Percentiles rank a stretch among this genome's conserved stretches.
These are phyloP conservation scores for Lycocorax pyrrhopterus DNA, from an alignment of 2,113 vertebrate species.

Conservation along the genomic window DNA sequence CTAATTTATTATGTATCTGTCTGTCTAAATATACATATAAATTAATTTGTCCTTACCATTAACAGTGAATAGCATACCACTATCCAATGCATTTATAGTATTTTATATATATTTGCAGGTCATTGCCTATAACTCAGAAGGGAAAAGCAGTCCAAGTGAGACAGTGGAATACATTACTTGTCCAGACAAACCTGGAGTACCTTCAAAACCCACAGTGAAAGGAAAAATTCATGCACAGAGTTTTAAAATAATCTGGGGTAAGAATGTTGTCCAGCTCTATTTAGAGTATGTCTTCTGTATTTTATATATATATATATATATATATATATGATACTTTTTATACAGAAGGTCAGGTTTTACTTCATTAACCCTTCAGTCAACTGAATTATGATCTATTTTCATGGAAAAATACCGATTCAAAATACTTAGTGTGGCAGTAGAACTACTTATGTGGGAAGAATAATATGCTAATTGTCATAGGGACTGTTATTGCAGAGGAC, in stretches of 20 bases:
- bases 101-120: constrained; percentile 73
- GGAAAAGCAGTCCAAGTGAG: constrained; percentile 92
- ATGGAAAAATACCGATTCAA: background rate
- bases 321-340: background rate
- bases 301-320: background rate
- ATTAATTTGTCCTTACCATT: background rate
- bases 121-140: constrained; percentile 93
- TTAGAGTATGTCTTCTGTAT: background rate
- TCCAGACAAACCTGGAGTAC: constrained; percentile 86
- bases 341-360: background rate
- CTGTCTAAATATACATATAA: background rate
- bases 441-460: background rate
- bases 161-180: constrained; percentile 86
- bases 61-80: background rate
- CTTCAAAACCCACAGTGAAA: constrained; percentile 84
- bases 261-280: constrained; percentile 31
- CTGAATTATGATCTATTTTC: background rate
- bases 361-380: background rate
- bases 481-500: background rate
- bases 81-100: background rate
- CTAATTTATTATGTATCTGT: background rate
- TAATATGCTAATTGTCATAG: background rate
- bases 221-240: constrained; percentile 88
- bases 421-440: background rate
- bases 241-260: constrained; percentile 93